Base-by-base conservation (phyloP, 2,797 vertebrate species). In the Dromococcyx pavoninus region DNA sequence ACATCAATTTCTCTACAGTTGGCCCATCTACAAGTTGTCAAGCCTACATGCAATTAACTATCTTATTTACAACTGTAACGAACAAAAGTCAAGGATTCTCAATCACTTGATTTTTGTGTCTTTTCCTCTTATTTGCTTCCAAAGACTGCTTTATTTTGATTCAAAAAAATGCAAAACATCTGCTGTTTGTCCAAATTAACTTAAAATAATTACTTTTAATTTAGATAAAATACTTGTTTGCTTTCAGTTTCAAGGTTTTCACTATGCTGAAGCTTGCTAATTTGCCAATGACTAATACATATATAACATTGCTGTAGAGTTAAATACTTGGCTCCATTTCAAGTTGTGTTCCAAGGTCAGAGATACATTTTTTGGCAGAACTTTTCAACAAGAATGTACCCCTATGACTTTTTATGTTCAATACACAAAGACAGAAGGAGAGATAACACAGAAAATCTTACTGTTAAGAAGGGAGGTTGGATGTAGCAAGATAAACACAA, bases 171-270 rank as follows among this genome's bases (percentile, higher is more conserved):
- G 96, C 88, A 96, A 98, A 98, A 98, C 98, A 98, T 98, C 98
- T 98, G 98, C 97, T 98, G 97, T 98, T 98, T 98, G 97, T 98
- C 97, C 97, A 98, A 98, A 98, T 98, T 98, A 98, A 98, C 98
- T 98, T 98, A 97, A 98, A 98, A 98, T 98, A 98, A 98, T 98
- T 98, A 98, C 97, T 98, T 98, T 98, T 97, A 98, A 98, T 98
- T 98, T 98, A 98, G 98, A 98, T 98, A 98, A 98, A 97, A 95
- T 97, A 97, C 97, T 94, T 95, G 97, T 97, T 97, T 97, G 97
- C 97, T 97, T 97, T 97, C 94, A 86, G 88, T 97, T 97, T 98
- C 98, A 98, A 98, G 98, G 98, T 98, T 98, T 97, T 96, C 96
- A 93, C 60, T 97, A 89, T 94, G 96, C 94, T 94, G 90, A 95